Base-by-base conservation (phyloP, 23 tunicate species). In the Aplidium turbinatum region DNA sequence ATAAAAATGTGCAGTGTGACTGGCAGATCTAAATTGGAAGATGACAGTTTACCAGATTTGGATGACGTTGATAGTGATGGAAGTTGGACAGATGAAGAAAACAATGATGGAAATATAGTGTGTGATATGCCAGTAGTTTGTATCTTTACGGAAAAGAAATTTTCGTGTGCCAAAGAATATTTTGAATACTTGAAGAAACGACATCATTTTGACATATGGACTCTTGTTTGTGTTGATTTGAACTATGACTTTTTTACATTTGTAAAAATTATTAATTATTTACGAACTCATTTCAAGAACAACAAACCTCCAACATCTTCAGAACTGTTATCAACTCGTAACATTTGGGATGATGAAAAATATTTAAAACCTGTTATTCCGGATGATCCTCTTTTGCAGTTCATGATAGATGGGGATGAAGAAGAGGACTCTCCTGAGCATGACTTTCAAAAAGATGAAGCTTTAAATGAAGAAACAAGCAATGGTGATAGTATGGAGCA, bases 121-220 rank as follows among this genome's bases (percentile, higher is more conserved):
- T 23, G 45, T 58, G 55, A 22, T 11, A 60, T 63, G 5, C 55
- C 54, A 32, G 89, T 89, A 0, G 63, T 36, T 21, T 89, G 96
- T 71, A 82, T 89, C 28, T 89, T 89, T 60, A 82, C 89, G 20
- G 85, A 60, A n/a, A 42, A 54, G 35, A 18, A 19, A 30, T 83
- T 63, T 40, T 58, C 85, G 27, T 53, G 70, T 26, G 85, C 91
- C 0, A 48, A 75, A 56, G 72, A 57, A 11, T 91, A 91, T 67
- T 91, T 38, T 66, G 33, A 25, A 3, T 27, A 40, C 47, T 40
- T 91, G 60, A 91, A 91, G 38, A 26, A 63, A 26, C 40, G 19
- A 28, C 13, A 68, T 21, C 62, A 58, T 58, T 91, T 91, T 79
- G 91, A 91, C 50, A 91, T 91, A 22, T 91, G 97, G 97, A 78